Percentiles rank a stretch among this genome's conserved stretches.
Conservation (phyloP, 1,140 invertebrate genomes). For the Schlechtendalia chinensis region DNA sequence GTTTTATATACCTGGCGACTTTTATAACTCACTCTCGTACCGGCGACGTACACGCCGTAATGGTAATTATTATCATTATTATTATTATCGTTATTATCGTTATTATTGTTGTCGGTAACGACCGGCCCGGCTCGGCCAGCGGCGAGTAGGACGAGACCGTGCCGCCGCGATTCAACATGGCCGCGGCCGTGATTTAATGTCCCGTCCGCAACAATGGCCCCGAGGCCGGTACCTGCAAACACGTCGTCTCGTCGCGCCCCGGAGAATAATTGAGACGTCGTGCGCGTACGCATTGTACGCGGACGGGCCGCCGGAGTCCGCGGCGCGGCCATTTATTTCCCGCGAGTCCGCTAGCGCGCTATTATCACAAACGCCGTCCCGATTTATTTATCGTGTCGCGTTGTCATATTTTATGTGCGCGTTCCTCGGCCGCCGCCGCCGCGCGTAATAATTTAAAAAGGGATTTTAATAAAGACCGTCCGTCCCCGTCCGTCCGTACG, state of each 20-base stretch:
- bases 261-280: constrained; percentile 39
- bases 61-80: no score
- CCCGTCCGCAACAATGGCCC: background rate
- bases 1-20: constrained; percentile 14
- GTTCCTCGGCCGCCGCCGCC: background rate
- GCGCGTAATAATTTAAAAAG: constrained; percentile 33
- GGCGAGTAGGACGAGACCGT: no score
- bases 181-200: background rate
- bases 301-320: no score
- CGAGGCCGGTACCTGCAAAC: background rate
- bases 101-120: background rate
- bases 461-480: constrained; percentile 42
- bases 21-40: constrained; percentile 20
- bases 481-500: no score
- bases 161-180: background rate
- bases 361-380: no score
- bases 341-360: no score
- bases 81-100: background rate
- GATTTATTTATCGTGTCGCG: no score
- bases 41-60: no score
- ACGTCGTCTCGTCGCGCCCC: background rate
- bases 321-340: background rate
- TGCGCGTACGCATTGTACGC: no score
- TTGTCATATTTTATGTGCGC: background rate
- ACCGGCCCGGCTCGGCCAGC: no score